phyloP scores from a whole-genome alignment of 2,113 vertebrate species.

The Nesoenas mayeri region DNA sequence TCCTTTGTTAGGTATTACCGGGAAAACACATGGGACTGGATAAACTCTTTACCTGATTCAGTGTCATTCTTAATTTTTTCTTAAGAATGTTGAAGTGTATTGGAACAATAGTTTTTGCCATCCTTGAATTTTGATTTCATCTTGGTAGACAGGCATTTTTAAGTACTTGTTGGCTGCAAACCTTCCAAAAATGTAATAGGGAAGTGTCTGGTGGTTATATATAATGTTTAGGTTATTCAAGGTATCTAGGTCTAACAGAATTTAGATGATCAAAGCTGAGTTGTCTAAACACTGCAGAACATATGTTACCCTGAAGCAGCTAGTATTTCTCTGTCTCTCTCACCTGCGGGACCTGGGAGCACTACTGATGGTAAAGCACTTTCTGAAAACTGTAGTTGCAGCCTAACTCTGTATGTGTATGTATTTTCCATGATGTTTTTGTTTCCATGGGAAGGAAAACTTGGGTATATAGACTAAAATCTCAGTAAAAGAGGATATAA shows the following conservation, averaged over 20 bases:
- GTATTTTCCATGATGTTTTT: neutral
- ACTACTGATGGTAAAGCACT: neutral
- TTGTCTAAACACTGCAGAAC: neutral
- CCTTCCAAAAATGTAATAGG: neutral
- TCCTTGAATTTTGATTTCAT: neutral
- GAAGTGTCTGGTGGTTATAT: neutral
- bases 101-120: neutral
- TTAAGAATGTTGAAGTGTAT: accelerated
- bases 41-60: neutral
- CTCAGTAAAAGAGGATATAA: neutral
- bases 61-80: neutral
- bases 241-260: neutral
- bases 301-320: neutral
- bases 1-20: neutral
- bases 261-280: neutral
- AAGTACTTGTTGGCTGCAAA: neutral
- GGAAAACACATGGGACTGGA: neutral
- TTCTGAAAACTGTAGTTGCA: neutral
- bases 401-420: neutral
- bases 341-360: neutral
- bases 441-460: neutral
- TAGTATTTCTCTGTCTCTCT: neutral
- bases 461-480: neutral
- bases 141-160: neutral
- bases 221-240: neutral